Evolutionary conservation across 2,113 vertebrate genomes (phyloP), one percentile per base, ranked within the genome.

Genomic region (Rhinolophus ferrumequinum): DNA sequence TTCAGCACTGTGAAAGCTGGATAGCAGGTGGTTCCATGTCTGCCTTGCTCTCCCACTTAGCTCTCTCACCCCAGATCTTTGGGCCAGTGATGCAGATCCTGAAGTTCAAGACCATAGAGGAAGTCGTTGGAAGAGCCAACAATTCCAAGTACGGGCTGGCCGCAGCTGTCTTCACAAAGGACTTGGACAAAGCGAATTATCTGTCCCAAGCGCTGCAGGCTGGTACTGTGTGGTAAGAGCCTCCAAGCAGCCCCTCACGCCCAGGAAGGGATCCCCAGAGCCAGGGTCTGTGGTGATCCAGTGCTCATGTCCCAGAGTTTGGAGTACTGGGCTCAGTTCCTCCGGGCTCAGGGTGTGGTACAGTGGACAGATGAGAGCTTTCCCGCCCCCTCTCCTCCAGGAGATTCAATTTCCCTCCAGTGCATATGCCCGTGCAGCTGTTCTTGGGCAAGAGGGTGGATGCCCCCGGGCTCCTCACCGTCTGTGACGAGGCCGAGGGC

Each of bases 21-120:
- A 15, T 6, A 58, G 60, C 38, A 58, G 3, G 24, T 33, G 50
- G 62, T 8, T 69, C 67, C 2, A 0, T 1, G 18, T 13, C 21
- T 10, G 7, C 56, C 33, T 4, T 0, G 1, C 9, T 26, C 44
- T 60, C 28, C 0, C 3, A 5, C 28, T 67, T 0, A 58, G 8
- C 80, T 90, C 10, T 96, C 92, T 75, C 0, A 67, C 90, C 75
- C 19, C 94, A 99, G 99, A 99, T 99, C 88, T 99, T 99, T 56
- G 99, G 99, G 56, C 99, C 99, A 0, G 99, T 99, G 67, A 99
- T 99, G 99, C 99, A 99, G 98, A 99, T 99, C 83, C 97, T 99
- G 50, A 99, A 99, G 97, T 99, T 99, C 97, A 99, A 99, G 96
- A 99, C 98, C 2, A 81, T 99, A 0, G 99, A 99, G 96, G 99